Base-by-base conservation (phyloP, 2,888 invertebrate genomes). In the Bugulina stolonifera region DNA sequence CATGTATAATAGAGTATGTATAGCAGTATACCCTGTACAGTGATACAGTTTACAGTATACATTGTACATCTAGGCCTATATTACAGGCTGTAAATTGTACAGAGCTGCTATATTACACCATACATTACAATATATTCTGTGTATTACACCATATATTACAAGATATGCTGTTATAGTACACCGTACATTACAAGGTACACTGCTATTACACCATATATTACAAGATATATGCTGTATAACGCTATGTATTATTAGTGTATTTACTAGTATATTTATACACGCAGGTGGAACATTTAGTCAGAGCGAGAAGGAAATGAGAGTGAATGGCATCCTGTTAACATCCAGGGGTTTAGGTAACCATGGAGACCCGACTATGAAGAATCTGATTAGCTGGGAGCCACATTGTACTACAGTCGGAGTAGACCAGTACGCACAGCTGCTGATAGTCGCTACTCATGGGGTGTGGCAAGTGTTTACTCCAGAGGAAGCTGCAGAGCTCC, bases 341-440 rank as follows among this genome's bases (percentile, higher is more conserved):
- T 83, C 83, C 3, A 73, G 83, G 27, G 82, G 83, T 1, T 80
- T 83, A 10, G 83, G 83, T 77, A 83, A 82, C 79, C 83, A 83
- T 77, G 83, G 83, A 34, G 83, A 83, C 75, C 75, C 76, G 1
- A 74, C 64, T 2, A 73, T 83, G 75, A 83, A 81, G 77, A 78
- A 77, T 25, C 79, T 79, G 73, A 77, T 83, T 0, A 73, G 78
- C 54, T 77, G 78, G 5, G 80, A 81, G 34, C 82, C 83, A 1
- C 76, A 79, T 72, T 78, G 80, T 0, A 78, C 76, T 3, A 74
- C 77, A 71, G 77, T 82, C 25, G 77, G 78, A 0, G 77, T 83
- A 55, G 82, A 83, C 74, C 79, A 81, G 75, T 80, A 81, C 75
- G 79, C 81, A 5, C 82, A 83, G 78, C 78, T 83, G 35, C 72